A percentile compares a stretch with the other conserved stretches of the same genome.
phyloP scores from a whole-genome alignment of 2,797 vertebrate species.

The Natrix natrix region DNA sequence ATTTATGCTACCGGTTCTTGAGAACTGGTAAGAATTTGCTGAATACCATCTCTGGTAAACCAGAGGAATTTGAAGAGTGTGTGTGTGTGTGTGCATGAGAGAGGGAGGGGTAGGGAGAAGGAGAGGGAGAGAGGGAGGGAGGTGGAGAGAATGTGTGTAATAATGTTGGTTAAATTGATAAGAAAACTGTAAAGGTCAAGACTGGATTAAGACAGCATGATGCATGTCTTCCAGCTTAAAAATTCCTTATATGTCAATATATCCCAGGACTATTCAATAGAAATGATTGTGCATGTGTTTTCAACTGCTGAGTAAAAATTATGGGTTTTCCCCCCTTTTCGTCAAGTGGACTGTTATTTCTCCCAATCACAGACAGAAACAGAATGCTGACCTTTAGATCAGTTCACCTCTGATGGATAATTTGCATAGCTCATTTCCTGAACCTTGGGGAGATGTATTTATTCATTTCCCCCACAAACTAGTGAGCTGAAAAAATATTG shows the following conservation, averaged over 20 bases:
- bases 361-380: slow-evolving; percentile 27
- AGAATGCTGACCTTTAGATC: slow-evolving; percentile 49
- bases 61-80: slow-evolving; percentile 68
- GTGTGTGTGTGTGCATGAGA: slow-evolving; percentile 50
- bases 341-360: slow-evolving; percentile 37
- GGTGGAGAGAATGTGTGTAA: neutral
- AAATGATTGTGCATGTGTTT: slow-evolving; percentile 15
- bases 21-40: too few relatives aligned
- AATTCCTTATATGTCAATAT: slow-evolving; percentile 59
- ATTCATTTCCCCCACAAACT: slow-evolving; percentile 49
- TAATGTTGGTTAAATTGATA: slow-evolving; percentile 70
- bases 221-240: slow-evolving; percentile 63
- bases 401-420: slow-evolving; percentile 54
- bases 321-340: neutral
- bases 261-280: slow-evolving; percentile 70
- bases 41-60: slow-evolving; percentile 28
- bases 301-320: neutral
- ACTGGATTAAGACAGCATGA: slow-evolving; percentile 51
- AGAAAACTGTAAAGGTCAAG: slow-evolving; percentile 66
- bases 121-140: too few relatives aligned
- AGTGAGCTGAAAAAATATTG: slow-evolving; percentile 67
- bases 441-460: slow-evolving; percentile 26
- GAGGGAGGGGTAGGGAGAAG: too few relatives aligned
- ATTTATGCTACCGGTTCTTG: too few relatives aligned
- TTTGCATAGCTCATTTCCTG: slow-evolving; percentile 58